Base-by-base conservation (phyloP, 2,888 invertebrate genomes). In the Oeneis ivallda region DNA sequence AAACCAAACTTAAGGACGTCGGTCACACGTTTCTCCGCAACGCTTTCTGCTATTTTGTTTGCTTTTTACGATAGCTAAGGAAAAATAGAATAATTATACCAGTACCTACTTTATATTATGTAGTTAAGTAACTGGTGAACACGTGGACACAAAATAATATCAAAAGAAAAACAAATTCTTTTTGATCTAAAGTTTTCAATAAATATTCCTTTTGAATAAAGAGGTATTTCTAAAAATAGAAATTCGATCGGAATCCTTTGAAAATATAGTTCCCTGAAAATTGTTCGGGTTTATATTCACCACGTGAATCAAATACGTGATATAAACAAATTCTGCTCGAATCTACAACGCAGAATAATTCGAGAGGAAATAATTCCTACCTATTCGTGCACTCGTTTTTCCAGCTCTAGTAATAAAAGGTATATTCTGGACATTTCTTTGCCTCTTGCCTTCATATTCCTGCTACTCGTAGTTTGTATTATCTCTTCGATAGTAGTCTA, bases 281-380 rank as follows among this genome's bases (percentile, higher is more conserved):
- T 13, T 34, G 2, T 53, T 37, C 34, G 9, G 15, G 1, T 15
- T 2, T 8, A 15, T n/a, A 26, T 49, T 49, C 19, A 49, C 6
- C 52, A 53, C 34, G 52, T 53, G 34, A 34, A 34, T 15, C 15
- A 5, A 53, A 53, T 34, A 53, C 53, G 53, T 53, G 53, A 4
- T 9, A 34, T 15, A 37, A 37, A 15, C 34, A 53, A 32, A 1
- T 0, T 32, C 32, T 34, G 9, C 8, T 26, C 53, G 53, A 4
- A 37, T 15, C 26, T 2, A 37, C 34, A 9, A 53, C 53, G 9
- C 15, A 15, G 15, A 50, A 50, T 50, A 50, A 26, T 26, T 19
- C 19, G 6, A 9, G 13, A 26, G 49, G 26, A 50, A 26, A 26
- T 50, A 50, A 50, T 13, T 50, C 49, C 19, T 41, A 13, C 13